These are phyloP conservation scores for Podarcis raffonei DNA, from an alignment of 2,113 vertebrate species.

Conservation along the genomic window DNA sequence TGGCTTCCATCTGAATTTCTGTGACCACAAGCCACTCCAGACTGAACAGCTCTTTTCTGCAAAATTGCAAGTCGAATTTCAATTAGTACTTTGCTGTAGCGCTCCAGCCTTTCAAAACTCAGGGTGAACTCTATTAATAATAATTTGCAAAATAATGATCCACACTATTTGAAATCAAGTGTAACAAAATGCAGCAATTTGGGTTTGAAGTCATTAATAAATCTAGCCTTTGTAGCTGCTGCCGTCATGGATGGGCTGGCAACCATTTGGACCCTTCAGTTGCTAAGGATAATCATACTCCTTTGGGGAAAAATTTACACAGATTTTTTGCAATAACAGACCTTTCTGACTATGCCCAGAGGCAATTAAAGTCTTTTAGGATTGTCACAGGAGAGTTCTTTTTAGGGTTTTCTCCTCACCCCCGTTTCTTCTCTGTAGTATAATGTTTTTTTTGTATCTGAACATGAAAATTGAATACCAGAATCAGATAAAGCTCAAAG, in stretches of 20 bases:
- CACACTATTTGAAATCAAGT: slow-evolving; percentile 38
- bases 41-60: background rate
- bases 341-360: slow-evolving; percentile 50
- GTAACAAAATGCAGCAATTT: slow-evolving; percentile 48
- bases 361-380: slow-evolving; percentile 45
- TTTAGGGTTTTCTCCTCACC: background rate
- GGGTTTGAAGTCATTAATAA: slow-evolving; percentile 52
- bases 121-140: slow-evolving; percentile 41
- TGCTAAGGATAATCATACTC: slow-evolving; percentile 51
- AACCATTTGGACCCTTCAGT: slow-evolving; percentile 43
- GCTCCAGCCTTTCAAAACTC: slow-evolving; percentile 39
- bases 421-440: background rate
- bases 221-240: slow-evolving; percentile 44
- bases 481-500: background rate
- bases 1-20: background rate
- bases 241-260: slow-evolving; percentile 43
- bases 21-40: background rate
- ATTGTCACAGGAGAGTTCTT: slow-evolving; percentile 22
- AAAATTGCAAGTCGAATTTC: background rate
- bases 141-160: slow-evolving; percentile 40
- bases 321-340: slow-evolving; percentile 51
- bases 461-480: slow-evolving; percentile 18
- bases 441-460: background rate
- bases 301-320: slow-evolving; percentile 51
- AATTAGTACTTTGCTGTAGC: slow-evolving; percentile 23